Base-by-base conservation (phyloP, 2,797 vertebrate genomes). In the Semaprochilodus insignis region DNA sequence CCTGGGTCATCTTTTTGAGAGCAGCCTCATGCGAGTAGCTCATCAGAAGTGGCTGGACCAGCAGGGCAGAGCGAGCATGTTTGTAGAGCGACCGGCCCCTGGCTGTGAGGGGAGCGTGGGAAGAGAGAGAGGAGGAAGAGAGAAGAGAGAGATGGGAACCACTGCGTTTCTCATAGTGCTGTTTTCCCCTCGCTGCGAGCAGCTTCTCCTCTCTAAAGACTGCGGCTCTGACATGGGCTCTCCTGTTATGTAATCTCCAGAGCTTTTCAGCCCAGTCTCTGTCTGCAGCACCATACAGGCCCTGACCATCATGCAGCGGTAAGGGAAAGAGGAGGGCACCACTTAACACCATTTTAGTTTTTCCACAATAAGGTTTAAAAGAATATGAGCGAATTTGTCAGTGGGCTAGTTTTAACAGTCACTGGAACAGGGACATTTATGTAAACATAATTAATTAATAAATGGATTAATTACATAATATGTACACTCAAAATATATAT, bases 91-190 rank as follows among this genome's bases (percentile, higher is more conserved):
- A 70, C 72, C 51, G 74, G 82, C 82, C 78, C 54, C 48, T 55
- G 25, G 80, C 74, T 63, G 59, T 73, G 77, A 52, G 40, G 48
- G 62, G 80, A 85, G 78, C 81, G 78, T 87, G 88, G 85, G 88
- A 89, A 89, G 81, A 66, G 79, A 19, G 67, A 80, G 79, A 19
- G 67, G 78, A 65, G 63, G 83, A 77, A 19, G 63, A 80, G 44
- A 80, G 40, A 31, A 31, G 31, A 44, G 79, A 6, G 67, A 80
- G 44, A 80, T 78, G 76, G 69, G 63, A 84, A 86, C 27, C 25
- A 34, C 66, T 25, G 1, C 8, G 44, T 62, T 70, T 82, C 76
- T 85, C 74, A 48, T 13, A 48, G 62, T 40, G 34, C 40, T 86
- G 67, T 78, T 23, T n/a, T 51, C 3, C 66, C 25, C 36, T 60